Conservation (phyloP, 2,797 vertebrate genomes). For the Xenops minutus region DNA sequence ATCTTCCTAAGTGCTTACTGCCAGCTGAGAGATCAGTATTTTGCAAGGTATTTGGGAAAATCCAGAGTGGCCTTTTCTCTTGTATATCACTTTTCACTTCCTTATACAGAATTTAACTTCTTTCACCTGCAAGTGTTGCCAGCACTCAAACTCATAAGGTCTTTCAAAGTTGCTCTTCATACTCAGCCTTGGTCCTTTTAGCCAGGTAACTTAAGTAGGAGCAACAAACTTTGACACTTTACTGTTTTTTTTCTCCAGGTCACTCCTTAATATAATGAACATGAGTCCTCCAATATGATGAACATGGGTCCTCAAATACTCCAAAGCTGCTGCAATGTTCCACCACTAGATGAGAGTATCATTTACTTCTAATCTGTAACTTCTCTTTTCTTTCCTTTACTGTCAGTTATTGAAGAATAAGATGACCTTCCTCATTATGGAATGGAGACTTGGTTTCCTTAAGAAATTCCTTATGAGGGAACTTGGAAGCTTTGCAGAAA, state of each 20-base stretch:
- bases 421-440: neutral
- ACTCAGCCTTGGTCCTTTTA: neutral
- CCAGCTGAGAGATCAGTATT: neutral
- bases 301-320: neutral
- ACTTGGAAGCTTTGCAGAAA: neutral
- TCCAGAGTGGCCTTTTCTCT: neutral
- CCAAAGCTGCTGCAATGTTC: neutral
- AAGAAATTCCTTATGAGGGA: neutral
- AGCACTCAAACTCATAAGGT: neutral
- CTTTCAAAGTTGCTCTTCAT: neutral
- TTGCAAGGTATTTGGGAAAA: neutral
- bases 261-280: neutral
- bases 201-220: neutral
- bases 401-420: neutral
- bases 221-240: neutral
- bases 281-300: neutral
- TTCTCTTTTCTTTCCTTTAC: neutral
- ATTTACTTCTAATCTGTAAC: neutral
- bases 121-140: neutral
- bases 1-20: neutral
- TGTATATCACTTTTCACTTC: neutral
- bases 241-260: neutral
- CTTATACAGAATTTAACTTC: neutral
- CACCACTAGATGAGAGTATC: neutral
- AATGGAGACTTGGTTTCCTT: neutral